Percentiles rank a stretch among this genome's conserved stretches.
These are phyloP conservation scores for Caenorhabditis imperialis DNA, from an alignment of 2,888 invertebrate species.

Conservation along the genomic window DNA sequence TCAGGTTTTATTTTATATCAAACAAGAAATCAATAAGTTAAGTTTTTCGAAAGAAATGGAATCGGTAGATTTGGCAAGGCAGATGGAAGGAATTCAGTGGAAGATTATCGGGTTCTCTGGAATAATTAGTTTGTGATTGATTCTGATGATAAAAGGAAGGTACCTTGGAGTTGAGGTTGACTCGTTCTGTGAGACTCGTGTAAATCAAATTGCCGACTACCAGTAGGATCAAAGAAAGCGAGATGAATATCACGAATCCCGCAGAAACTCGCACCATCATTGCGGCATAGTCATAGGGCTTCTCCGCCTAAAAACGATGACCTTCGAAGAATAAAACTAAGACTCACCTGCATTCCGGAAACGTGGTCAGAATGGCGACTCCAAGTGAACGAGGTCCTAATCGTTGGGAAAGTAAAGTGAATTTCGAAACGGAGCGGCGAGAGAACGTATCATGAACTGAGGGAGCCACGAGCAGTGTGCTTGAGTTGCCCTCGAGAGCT, in stretches of 20 bases:
- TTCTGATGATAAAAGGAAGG: neutral
- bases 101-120: conserved; percentile 25
- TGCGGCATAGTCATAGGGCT: conserved; percentile 67
- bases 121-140: neutral
- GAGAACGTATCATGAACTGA: conserved; percentile 43
- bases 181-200: conserved; percentile 64
- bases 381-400: too few species aligned
- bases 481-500: conserved; percentile 35
- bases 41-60: neutral
- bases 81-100: neutral
- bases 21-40: conserved; percentile 39
- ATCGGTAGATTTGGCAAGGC: conserved; percentile 18
- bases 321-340: neutral
- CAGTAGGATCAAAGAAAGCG: conserved; percentile 69
- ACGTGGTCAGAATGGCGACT: too few species aligned
- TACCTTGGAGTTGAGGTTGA: conserved; percentile 37
- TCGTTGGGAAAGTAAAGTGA: conserved; percentile 45
- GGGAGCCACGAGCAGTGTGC: conserved; percentile 37
- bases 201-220: conserved; percentile 74
- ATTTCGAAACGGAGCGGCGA: conserved; percentile 39
- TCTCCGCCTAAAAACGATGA: conserved; percentile 54
- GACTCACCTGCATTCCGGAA: conserved; percentile 25
- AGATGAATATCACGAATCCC: conserved; percentile 70
- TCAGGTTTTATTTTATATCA: conserved; percentile 9
- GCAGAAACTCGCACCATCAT: conserved; percentile 69